Evolutionary conservation across 2,113 vertebrate species (phyloP), one percentile per base, ranked within the genome.

Genomic region (Psilopogon haemacephalus): DNA sequence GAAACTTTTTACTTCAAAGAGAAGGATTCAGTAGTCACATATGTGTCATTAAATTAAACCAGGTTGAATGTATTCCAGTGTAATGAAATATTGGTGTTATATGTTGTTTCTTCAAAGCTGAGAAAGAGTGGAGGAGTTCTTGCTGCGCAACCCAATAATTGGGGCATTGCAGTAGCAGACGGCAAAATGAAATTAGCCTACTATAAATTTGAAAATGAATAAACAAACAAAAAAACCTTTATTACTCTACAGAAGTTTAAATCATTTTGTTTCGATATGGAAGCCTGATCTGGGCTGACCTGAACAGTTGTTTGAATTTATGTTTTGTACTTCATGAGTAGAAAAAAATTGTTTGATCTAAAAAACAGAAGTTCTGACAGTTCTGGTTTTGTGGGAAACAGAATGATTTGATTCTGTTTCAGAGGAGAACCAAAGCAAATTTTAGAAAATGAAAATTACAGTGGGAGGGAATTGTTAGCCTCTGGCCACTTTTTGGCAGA

Each of bases 381-480:
- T 88, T 88, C 46, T 90, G 52, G 44, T 83, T 92, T 91, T 92
- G 72, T 72, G 65, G 58, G 81, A 65, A 67, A 85, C 32, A 48
- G 76, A 88, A 70, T 18, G 56, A 89, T 91, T 95, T 95, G 90
- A 86, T 91, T 95, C 89, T 77, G 38, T 88, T 94, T 85, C 91
- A 91, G 35, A 16, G 26, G 54, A 90, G 90, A 92, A 84, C n/a
- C 84, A 80, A 94, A 93, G 18, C 68, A 89, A 86, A 92, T 81
- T 78, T 90, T 84, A 68, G 75, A 91, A 64, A 48, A 65, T 62
- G 64, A 89, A 94, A 94, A 94, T 89, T 91, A 46, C 62, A 64
- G 7, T 44, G 82, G 60, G 79, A 94, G 48, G 82, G 93, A 93
- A 62, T 48, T 74, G 60, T 80, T 68, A 92, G 87, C 52, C 65